A percentile compares a stretch with the other conserved stretches of the same genome.
These are phyloP conservation scores for Larimichthys crocea DNA, from an alignment of 2,113 vertebrate species.

Conservation along the genomic window DNA sequence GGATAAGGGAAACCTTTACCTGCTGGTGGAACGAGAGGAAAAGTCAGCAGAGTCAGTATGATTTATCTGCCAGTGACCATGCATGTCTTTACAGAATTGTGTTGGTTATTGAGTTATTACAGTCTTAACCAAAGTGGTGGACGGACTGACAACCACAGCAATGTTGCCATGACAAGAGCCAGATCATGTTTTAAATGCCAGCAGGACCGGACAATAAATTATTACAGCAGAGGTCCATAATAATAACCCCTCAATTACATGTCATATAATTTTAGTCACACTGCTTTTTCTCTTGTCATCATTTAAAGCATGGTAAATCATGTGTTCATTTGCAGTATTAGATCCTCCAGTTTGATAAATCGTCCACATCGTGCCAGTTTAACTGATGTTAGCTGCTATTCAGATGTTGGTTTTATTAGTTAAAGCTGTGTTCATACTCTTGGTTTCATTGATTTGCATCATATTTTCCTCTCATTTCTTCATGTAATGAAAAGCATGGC, in stretches of 20 bases:
- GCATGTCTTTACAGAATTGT: too few species aligned
- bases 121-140: too few species aligned
- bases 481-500: slow-evolving; percentile 23
- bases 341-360: slow-evolving; percentile 9
- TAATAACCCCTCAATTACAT: slow-evolving; percentile 7
- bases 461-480: slow-evolving; percentile 27
- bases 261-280: not conserved
- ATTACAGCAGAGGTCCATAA: not conserved
- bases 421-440: not conserved
- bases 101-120: too few species aligned
- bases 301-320: not conserved
- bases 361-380: slow-evolving; percentile 12
- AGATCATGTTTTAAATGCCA: not conserved
- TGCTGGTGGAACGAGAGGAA: not conserved
- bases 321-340: not conserved
- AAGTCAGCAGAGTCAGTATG: not conserved
- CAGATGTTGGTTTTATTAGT: slow-evolving; percentile 29
- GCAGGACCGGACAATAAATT: not conserved
- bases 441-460: slow-evolving; percentile 15
- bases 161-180: too few species aligned
- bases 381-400: not conserved
- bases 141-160: too few species aligned
- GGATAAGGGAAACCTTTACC: not conserved
- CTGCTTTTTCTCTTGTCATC: not conserved
- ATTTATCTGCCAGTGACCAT: too few species aligned